Conservation (phyloP, 2,113 vertebrate genomes). For the Tylochromis polylepis region DNA sequence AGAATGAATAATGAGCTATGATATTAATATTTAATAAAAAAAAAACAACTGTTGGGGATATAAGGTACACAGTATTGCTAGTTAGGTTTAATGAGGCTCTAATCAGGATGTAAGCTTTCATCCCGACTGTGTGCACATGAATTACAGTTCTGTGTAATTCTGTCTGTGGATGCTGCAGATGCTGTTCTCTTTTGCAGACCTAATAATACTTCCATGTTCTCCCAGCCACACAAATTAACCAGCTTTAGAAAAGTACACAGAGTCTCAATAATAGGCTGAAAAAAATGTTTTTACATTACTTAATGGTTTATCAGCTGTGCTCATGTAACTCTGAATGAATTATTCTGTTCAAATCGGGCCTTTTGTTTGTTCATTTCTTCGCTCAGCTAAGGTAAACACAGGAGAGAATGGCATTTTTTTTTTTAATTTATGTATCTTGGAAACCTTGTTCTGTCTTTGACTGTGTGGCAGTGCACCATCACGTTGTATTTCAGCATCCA, state of each 20-base stretch:
- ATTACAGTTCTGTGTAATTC: neutral
- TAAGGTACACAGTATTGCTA: neutral
- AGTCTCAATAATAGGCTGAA: neutral
- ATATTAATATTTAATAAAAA: neutral
- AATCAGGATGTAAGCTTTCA: neutral
- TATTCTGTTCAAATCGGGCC: neutral
- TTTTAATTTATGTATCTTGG: neutral
- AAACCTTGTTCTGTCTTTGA: neutral
- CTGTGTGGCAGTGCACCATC: neutral
- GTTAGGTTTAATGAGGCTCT: neutral
- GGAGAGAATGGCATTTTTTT: neutral
- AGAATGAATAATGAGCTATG: neutral
- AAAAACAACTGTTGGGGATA: neutral
- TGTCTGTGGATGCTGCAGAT: neutral
- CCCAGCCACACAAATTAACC: neutral
- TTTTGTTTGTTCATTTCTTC: neutral
- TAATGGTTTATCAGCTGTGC: neutral
- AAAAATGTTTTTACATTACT: neutral
- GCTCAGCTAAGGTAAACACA: neutral
- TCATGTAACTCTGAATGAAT: neutral
- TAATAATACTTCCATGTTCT: neutral
- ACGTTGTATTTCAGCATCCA: neutral
- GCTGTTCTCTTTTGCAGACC: neutral
- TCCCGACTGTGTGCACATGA: neutral
- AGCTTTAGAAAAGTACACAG: conserved; percentile 22